Conservation (phyloP, 1,140 invertebrate species). For the Aphelinus certus region DNA sequence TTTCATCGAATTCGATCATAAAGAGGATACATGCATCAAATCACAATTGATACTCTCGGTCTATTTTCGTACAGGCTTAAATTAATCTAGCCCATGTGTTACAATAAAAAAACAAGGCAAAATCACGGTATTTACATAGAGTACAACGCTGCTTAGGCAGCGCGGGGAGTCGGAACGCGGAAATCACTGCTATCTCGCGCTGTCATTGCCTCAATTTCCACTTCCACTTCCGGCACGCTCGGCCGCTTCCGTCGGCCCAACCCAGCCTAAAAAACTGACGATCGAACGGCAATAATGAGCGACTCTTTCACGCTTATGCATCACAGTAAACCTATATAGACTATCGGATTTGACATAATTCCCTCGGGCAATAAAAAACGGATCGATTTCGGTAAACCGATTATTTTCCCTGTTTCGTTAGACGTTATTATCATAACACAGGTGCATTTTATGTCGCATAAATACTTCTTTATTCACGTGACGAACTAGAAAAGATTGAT, state of each 20-base stretch:
- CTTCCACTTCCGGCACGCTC: constrained; percentile 55
- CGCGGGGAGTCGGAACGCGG: constrained; percentile 35
- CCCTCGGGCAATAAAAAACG: too few relatives aligned
- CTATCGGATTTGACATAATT: too few relatives aligned
- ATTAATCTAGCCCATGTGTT: constrained; percentile 38
- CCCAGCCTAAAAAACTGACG: constrained; percentile 48
- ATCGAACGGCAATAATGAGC: constrained; percentile 32
- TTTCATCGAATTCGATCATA: too few relatives aligned
- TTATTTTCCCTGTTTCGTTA: too few relatives aligned
- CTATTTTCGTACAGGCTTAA: too few relatives aligned
- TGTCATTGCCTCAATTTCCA: constrained; percentile 60
- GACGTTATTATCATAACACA: too few relatives aligned
- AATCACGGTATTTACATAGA: constrained; percentile 45
- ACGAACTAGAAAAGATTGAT: too few relatives aligned
- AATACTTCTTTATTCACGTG: too few relatives aligned
- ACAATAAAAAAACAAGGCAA: constrained; percentile 42
- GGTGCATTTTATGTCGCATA: too few relatives aligned
- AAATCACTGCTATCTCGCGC: constrained; percentile 43
- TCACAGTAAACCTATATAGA: background rate
- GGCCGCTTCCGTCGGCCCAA: constrained; percentile 48
- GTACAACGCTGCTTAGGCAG: constrained; percentile 46
- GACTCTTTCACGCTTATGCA: constrained; percentile 43
- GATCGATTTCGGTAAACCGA: too few relatives aligned
- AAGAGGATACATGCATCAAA: too few relatives aligned
- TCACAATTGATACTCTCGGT: too few relatives aligned